A percentile compares a stretch with the other conserved stretches of the same genome.
These are phyloP conservation scores for Dendrolimus houi DNA, from an alignment of 2,888 invertebrate genomes.

Conservation along the genomic window DNA sequence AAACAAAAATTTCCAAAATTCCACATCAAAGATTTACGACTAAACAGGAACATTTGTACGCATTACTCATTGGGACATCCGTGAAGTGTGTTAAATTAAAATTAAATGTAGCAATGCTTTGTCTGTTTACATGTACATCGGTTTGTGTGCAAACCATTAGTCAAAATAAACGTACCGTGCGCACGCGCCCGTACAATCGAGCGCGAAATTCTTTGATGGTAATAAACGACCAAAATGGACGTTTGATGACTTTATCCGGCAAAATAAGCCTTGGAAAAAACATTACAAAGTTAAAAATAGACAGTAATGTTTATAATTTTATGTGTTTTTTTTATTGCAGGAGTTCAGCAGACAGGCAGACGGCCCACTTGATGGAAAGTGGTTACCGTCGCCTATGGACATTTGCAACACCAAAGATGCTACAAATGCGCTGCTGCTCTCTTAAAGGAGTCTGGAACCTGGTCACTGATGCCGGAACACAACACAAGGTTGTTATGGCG, in stretches of 20 bases:
- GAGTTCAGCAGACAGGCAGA: too few species aligned
- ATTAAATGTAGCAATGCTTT: constrained; percentile 25
- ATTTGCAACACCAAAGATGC: too few species aligned
- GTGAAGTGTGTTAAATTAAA: constrained; percentile 30
- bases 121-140: constrained; percentile 19
- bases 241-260: constrained; percentile 10
- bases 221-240: constrained; percentile 5
- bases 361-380: too few species aligned
- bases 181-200: constrained; percentile 12
- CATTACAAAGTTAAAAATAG: background rate
- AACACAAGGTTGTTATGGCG: too few species aligned
- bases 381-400: too few species aligned
- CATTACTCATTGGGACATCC: constrained; percentile 28
- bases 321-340: too few species aligned
- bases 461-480: too few species aligned
- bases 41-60: constrained; percentile 12
- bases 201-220: constrained; percentile 20
- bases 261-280: background rate
- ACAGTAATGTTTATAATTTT: too few species aligned
- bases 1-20: constrained; percentile 9
- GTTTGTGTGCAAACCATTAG: constrained; percentile 20
- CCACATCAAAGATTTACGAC: constrained; percentile 12
- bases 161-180: constrained; percentile 34
- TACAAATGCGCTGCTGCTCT: too few species aligned
- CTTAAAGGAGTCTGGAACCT: too few species aligned